These are phyloP conservation scores for Bufo bufo DNA, from an alignment of 2,113 vertebrate species.

Conservation along the genomic window DNA sequence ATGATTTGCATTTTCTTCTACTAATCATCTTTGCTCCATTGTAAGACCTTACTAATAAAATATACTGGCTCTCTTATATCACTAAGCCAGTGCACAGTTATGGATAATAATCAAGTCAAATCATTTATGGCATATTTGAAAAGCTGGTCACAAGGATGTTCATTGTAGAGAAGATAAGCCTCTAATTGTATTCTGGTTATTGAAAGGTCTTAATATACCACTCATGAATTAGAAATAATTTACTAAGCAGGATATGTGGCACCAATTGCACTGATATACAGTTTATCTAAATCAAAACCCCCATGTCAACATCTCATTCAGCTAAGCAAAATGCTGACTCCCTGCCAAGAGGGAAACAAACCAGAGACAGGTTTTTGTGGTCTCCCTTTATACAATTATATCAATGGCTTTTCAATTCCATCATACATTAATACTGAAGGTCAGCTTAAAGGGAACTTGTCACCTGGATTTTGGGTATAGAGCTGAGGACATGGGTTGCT, in stretches of 20 bases:
- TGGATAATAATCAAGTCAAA: slow-evolving; percentile 10
- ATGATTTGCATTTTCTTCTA: slow-evolving; percentile 46
- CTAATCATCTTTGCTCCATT: slow-evolving; percentile 50
- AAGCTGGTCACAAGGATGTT: background rate
- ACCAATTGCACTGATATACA: background rate
- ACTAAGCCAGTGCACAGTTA: background rate
- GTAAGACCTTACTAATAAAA: slow-evolving; percentile 19
- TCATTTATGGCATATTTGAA: background rate
- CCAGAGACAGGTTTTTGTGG: background rate
- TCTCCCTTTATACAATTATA: background rate
- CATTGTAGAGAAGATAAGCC: background rate
- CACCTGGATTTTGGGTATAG: too few relatives aligned
- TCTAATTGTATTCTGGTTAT: slow-evolving; percentile 18
- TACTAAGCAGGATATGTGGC: slow-evolving; percentile 1
- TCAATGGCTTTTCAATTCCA: background rate
- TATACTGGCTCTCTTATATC: slow-evolving; percentile 25
- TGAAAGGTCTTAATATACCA: slow-evolving; percentile 23
- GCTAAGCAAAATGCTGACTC: background rate
- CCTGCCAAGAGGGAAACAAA: background rate
- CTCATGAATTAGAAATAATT: background rate
- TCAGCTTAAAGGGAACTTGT: background rate
- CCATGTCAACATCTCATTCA: slow-evolving; percentile 1
- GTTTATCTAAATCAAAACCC: background rate
- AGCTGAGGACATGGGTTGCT: too few relatives aligned
- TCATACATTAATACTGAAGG: background rate